A percentile compares a stretch with the other conserved stretches of the same genome.
phyloP scores from a whole-genome alignment of 2,797 vertebrate genomes.

The Alosa sapidissima region DNA sequence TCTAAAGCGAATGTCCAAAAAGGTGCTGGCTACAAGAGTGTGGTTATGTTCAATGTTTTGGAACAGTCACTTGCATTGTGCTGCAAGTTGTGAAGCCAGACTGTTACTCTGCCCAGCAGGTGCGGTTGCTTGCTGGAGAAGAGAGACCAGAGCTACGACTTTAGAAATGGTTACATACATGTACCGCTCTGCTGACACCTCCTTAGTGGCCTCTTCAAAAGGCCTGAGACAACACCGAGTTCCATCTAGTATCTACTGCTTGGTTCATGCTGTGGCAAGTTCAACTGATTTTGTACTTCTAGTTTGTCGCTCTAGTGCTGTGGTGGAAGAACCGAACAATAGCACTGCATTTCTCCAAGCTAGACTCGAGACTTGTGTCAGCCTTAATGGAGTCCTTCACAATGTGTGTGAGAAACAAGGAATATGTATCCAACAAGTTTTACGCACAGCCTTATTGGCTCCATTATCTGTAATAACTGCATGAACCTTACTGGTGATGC shows the following conservation, averaged over 20 bases:
- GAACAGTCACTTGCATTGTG: constrained; percentile 4
- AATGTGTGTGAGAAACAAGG: too few relatives aligned
- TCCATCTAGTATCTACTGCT: constrained; percentile 37
- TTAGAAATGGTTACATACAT: constrained; percentile 38
- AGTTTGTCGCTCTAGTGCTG: constrained; percentile 38
- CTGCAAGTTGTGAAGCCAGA: constrained; percentile 33
- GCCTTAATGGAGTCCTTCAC: too few relatives aligned
- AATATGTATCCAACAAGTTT: too few relatives aligned
- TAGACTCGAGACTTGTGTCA: background rate
- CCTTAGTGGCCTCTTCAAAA: constrained; percentile 42
- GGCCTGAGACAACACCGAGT: constrained; percentile 12
- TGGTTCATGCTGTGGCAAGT: constrained; percentile 35
- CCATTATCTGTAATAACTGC: too few relatives aligned
- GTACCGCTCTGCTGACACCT: constrained; percentile 36
- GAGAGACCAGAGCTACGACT: constrained; percentile 34
- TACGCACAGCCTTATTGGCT: too few relatives aligned
- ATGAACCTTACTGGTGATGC: too few relatives aligned
- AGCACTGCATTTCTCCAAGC: constrained; percentile 29
- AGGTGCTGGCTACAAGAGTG: constrained; percentile 35
- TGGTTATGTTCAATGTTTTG: constrained; percentile 40
- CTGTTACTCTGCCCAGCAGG: background rate
- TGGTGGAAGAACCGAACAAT: constrained; percentile 39
- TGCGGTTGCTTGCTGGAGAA: constrained; percentile 32
- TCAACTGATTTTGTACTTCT: constrained; percentile 26
- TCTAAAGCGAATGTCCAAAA: constrained; percentile 33